A percentile compares a stretch with the other conserved stretches of the same genome.
These are phyloP conservation scores for Alaudala cheleensis DNA, from an alignment of 2,113 vertebrate genomes.

Conservation along the genomic window DNA sequence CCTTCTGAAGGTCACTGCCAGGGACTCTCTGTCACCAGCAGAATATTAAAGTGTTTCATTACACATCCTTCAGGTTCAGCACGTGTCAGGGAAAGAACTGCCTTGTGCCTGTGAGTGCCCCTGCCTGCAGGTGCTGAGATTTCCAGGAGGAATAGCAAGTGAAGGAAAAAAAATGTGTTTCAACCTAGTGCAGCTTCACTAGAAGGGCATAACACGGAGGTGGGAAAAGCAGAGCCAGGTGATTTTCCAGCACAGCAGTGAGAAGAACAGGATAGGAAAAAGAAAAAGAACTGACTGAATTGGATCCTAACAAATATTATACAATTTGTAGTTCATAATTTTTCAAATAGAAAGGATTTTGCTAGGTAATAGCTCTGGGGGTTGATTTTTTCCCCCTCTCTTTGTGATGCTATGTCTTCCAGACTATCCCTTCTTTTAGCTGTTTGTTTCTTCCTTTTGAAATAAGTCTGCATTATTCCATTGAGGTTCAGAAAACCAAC, in stretches of 20 bases:
- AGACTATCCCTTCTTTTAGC: not conserved
- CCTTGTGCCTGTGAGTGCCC: not conserved
- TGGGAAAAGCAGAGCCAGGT: not conserved
- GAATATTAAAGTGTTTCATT: not conserved
- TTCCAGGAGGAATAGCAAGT: not conserved
- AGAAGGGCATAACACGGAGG: not conserved
- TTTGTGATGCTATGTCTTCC: not conserved
- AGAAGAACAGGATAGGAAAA: not conserved
- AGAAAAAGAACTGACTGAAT: not conserved
- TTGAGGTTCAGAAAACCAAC: not conserved
- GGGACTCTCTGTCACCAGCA: not conserved
- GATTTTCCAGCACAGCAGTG: not conserved
- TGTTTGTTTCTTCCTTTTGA: not conserved
- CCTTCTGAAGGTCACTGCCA: conserved; percentile 3
- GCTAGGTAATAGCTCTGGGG: not conserved
- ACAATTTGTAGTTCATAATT: not conserved
- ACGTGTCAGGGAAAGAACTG: not conserved
- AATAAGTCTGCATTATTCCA: not conserved
- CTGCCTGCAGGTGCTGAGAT: not conserved
- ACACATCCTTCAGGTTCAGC: not conserved
- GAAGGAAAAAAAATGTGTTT: not conserved
- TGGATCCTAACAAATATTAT: not conserved
- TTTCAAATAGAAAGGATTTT: not conserved
- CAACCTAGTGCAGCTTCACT: not conserved
- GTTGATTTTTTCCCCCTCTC: not conserved